Base-by-base conservation (phyloP, 2,888 invertebrate species). In the Hemicrepidius hirtus region DNA sequence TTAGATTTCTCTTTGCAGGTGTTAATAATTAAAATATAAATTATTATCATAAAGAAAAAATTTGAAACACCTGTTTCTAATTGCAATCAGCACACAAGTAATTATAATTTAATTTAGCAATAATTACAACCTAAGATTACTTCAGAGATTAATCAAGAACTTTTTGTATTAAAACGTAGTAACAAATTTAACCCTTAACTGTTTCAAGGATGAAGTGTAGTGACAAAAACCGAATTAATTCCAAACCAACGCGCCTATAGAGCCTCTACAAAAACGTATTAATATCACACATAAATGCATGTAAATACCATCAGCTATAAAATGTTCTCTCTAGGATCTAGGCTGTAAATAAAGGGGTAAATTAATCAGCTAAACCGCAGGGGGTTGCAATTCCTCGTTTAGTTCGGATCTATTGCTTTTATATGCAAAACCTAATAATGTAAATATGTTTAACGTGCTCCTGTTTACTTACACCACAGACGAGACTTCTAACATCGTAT, bases 201-300 rank as follows among this genome's bases (percentile, higher is more conserved):
- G 32, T 32, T 32, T 32, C 32, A 9, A 9, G 32, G 7, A 32
- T 44, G 10, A 44, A 44, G 18, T 18, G 18, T 16, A 7, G 41
- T 1, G 18, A 44, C 44, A 44, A 44, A 44, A 44, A 16, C 18
- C 1, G 44, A 44, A 44, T 44, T 44, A 44, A 44, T 44, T 44
- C 18, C 16, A 18, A 44, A 44, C 44, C 16, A 5, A 18, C 44
- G 7, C 44, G 44, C 44, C 44, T 9, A 9, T 41, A 41, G 3
- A 44, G 44, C 62, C 50, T 16, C 35, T 62, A 71, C 71, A 71
- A 68, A 71, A 74, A 74, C 74, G 50, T 66, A 70, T 74, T 74
- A 74, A 73, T 74, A 70, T 62, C 55, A 65, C 40, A 50, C 68
- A 63, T 50, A 64, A 44, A 53, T 18, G 32, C 24, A 44, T 32